These are phyloP conservation scores for Molossus alvarezi DNA, from an alignment of 2,797 vertebrate species.

Conservation along the genomic window DNA sequence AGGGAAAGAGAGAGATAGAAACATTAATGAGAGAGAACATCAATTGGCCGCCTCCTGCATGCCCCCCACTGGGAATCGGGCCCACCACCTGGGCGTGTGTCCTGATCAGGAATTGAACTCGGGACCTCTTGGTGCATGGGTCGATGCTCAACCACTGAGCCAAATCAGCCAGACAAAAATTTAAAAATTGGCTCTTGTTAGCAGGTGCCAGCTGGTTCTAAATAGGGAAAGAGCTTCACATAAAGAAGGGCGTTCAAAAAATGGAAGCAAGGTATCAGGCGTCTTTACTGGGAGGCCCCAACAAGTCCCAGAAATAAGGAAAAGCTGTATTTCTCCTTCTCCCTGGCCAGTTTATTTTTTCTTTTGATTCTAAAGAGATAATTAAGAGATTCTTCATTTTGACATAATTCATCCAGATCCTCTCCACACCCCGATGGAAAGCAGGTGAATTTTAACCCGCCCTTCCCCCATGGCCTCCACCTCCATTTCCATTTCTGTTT, in stretches of 20 bases:
- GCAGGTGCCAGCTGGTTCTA: neutral
- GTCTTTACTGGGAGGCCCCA: neutral
- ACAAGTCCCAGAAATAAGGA: neutral
- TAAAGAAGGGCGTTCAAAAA: neutral
- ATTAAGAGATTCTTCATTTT: neutral
- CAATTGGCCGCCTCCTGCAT: too few species aligned
- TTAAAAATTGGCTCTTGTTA: neutral
- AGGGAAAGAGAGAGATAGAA: too few species aligned
- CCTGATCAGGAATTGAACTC: too few species aligned
- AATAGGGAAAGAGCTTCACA: neutral
- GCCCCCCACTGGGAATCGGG: too few species aligned
- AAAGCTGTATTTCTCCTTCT: neutral
- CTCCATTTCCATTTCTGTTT: neutral
- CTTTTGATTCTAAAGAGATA: neutral
- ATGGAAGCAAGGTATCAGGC: neutral
- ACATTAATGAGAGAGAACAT: too few species aligned
- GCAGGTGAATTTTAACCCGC: neutral
- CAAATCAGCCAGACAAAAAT: too few species aligned
- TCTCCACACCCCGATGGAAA: neutral
- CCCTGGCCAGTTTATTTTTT: neutral
- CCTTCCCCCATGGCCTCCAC: neutral
- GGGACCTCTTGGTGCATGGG: too few species aligned
- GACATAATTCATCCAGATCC: neutral
- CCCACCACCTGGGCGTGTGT: too few species aligned
- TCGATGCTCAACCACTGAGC: too few species aligned